Conservation (phyloP, 2,797 vertebrate genomes). For the Gobio occitaniae region DNA sequence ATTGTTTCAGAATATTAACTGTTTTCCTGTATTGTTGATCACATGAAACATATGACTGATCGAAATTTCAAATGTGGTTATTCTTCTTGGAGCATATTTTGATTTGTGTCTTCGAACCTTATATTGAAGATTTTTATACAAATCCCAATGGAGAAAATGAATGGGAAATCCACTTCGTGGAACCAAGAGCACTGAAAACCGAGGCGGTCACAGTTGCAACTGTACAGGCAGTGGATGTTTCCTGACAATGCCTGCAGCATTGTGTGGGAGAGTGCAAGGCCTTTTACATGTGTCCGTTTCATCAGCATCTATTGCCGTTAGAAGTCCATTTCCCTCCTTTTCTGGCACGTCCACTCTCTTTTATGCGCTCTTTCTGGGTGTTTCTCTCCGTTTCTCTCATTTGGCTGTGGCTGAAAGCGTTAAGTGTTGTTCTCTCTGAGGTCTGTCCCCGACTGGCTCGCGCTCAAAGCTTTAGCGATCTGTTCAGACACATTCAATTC, state of each 20-base stretch:
- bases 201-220: constrained; percentile 12
- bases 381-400: constrained; percentile 27
- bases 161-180: neutral
- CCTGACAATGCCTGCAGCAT: constrained; percentile 38
- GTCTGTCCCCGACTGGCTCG: constrained; percentile 53
- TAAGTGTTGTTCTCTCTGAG: constrained; percentile 60
- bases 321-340: constrained; percentile 54
- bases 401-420: constrained; percentile 60
- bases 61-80: neutral
- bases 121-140: neutral
- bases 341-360: constrained; percentile 43
- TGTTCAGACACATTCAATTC: constrained; percentile 59
- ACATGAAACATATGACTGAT: too few relatives aligned
- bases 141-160: neutral
- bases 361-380: constrained; percentile 63
- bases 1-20: too few relatives aligned
- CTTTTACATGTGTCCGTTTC: constrained; percentile 42
- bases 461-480: constrained; percentile 61
- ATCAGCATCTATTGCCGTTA: constrained; percentile 45
- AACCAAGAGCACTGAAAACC: neutral
- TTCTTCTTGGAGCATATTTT: neutral
- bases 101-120: neutral
- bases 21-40: too few relatives aligned
- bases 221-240: constrained; percentile 47
- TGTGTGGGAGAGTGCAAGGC: constrained; percentile 43